Percentiles rank a stretch among this genome's conserved stretches.
Conservation (phyloP, 1,140 invertebrate genomes). For the Drosophila parabipectinata region DNA sequence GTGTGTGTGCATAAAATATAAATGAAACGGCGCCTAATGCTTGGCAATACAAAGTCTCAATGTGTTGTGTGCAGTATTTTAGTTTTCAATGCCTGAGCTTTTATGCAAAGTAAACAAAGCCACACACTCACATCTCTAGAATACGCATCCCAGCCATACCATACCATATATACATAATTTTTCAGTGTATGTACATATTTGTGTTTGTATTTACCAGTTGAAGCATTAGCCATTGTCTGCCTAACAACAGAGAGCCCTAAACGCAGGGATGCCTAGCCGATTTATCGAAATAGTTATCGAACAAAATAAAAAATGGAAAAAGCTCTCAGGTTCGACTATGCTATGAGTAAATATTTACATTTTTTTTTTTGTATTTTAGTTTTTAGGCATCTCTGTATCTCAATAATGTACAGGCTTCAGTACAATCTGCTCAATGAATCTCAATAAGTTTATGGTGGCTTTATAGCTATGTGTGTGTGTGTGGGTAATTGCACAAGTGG, state of each 20-base stretch:
- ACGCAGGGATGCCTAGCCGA: neutral
- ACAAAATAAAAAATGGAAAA: neutral
- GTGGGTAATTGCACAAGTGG: conserved; percentile 56
- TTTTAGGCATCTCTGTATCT: conserved; percentile 1
- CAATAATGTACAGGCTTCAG: conserved; percentile 52
- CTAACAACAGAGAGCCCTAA: conserved; percentile 11
- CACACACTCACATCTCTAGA: conserved; percentile 6
- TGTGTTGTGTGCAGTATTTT: conserved; percentile 80
- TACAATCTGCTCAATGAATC: conserved; percentile 79
- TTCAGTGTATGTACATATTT: conserved; percentile 48
- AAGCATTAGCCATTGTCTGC: conserved; percentile 73
- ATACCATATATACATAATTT: conserved; percentile 35
- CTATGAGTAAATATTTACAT: neutral
- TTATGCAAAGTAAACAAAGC: conserved; percentile 78
- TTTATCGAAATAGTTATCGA: neutral
- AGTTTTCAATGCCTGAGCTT: conserved; percentile 80
- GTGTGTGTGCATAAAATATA: conserved; percentile 76
- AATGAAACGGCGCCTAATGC: conserved; percentile 78
- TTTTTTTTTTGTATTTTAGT: neutral
- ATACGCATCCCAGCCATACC: neutral
- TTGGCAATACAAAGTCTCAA: conserved; percentile 74
- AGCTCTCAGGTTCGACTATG: neutral
- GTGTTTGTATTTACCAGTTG: conserved; percentile 72
- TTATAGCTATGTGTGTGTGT: conserved; percentile 8
- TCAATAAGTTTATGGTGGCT: conserved; percentile 74